Conservation (phyloP, 2,888 invertebrate species). For the Chironomus tentans region DNA sequence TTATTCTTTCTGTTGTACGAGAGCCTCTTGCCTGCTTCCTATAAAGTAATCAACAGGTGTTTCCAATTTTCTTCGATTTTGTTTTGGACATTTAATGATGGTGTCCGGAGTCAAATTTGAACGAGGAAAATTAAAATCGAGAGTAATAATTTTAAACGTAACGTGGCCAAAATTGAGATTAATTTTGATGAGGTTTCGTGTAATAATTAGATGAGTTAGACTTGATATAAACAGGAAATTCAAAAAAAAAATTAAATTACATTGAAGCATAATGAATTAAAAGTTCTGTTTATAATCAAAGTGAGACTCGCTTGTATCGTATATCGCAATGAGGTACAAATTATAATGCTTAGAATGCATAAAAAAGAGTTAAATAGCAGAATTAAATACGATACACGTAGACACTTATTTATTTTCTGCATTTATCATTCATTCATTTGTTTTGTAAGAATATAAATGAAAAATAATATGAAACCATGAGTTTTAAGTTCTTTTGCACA, state of each 20-base stretch:
- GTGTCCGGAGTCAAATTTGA: not conserved
- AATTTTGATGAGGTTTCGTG: conserved; percentile 16
- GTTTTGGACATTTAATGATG: conserved; percentile 10
- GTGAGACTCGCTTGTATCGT: too few species aligned
- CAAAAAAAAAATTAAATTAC: not conserved
- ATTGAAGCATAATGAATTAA: not conserved
- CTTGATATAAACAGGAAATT: not conserved
- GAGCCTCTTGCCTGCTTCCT: not conserved
- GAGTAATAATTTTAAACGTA: too few species aligned
- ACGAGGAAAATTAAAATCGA: not conserved
- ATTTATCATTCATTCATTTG: too few species aligned
- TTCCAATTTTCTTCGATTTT: conserved; percentile 21
- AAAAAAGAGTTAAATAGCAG: too few species aligned
- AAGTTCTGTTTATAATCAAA: not conserved
- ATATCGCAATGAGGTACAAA: too few species aligned
- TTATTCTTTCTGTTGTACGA: not conserved
- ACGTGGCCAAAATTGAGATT: conserved; percentile 14
- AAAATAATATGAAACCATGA: too few species aligned
- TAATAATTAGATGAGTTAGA: conserved; percentile 9
- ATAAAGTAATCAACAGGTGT: conserved; percentile 23
- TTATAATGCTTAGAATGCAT: too few species aligned
- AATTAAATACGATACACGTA: too few species aligned
- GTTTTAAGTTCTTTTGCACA: too few species aligned
- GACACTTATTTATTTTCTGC: too few species aligned
- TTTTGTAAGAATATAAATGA: too few species aligned